A percentile compares a stretch with the other conserved stretches of the same genome.
phyloP scores from a whole-genome alignment of 2,888 invertebrate genomes.

The Dascillus cervinus region DNA sequence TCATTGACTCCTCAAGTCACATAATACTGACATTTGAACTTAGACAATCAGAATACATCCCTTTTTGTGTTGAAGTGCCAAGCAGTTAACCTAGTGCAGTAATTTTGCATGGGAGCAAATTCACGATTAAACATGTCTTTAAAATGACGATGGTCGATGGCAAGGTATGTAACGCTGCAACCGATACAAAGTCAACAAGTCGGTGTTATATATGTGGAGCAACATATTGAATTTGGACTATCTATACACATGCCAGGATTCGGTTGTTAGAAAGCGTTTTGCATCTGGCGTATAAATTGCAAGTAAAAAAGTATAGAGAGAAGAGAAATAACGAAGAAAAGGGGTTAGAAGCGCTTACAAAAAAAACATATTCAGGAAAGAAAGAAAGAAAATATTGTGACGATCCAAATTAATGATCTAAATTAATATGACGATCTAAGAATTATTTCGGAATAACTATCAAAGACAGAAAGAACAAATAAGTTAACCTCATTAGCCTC shows the following conservation, averaged over 20 bases:
- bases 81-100: conserved; percentile 1
- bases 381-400: too few species aligned
- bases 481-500: too few species aligned
- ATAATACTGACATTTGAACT: too few species aligned
- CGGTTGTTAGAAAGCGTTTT: conserved; percentile 2
- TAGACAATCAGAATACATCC: too few species aligned
- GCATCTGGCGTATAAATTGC: conserved; percentile 2
- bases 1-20: too few species aligned
- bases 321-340: conserved; percentile 3
- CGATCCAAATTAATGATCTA: too few species aligned
- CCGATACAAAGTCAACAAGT: conserved; percentile 14
- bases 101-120: too few species aligned
- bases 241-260: conserved; percentile 17
- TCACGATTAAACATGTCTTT: too few species aligned
- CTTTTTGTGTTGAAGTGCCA: too few species aligned
- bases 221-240: conserved; percentile 22
- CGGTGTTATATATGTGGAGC: conserved; percentile 16
- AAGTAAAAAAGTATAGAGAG: conserved; percentile 1
- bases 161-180: conserved; percentile 19
- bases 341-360: conserved; percentile 2
- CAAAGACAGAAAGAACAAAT: too few species aligned
- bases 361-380: conserved; percentile 1
- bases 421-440: too few species aligned
- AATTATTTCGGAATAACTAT: too few species aligned
- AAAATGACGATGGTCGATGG: conserved; percentile 20